Conservation (phyloP, 2,888 invertebrate species). For the Scaptomyza polygonia region DNA sequence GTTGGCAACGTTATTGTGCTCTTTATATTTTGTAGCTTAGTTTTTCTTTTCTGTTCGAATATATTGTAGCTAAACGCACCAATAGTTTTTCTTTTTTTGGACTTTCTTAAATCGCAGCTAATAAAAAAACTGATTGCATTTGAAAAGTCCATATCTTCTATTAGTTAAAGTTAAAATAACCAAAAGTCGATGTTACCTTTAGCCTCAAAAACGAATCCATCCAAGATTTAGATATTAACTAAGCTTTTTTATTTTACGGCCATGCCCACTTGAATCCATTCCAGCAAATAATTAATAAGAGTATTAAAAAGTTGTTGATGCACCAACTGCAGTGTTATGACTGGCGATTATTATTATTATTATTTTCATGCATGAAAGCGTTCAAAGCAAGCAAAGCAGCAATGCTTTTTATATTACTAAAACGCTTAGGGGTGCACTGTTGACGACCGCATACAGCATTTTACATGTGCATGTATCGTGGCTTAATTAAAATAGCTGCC, state of each 20-base stretch:
- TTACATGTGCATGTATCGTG: slow-evolving; percentile 40
- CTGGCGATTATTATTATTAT: slow-evolving; percentile 15
- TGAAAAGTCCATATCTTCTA: too few species aligned
- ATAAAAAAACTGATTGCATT: too few species aligned
- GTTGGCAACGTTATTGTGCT: slow-evolving; percentile 43
- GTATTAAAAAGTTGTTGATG: neutral
- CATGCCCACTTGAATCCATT: too few species aligned
- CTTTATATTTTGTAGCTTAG: slow-evolving; percentile 4
- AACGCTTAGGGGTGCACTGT: slow-evolving; percentile 42
- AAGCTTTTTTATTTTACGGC: too few species aligned
- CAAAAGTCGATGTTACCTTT: too few species aligned
- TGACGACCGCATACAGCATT: neutral
- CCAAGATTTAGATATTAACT: too few species aligned
- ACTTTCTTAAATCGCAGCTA: too few species aligned
- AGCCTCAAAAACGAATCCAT: too few species aligned
- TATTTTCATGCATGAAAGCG: slow-evolving; percentile 44
- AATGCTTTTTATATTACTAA: slow-evolving; percentile 37
- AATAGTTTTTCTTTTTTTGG: too few species aligned
- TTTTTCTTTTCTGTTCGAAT: neutral
- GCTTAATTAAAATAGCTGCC: slow-evolving; percentile 58
- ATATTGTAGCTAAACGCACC: too few species aligned
- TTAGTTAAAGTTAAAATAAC: too few species aligned
- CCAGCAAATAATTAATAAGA: neutral
- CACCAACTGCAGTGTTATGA: neutral
- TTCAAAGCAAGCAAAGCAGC: neutral